Conservation (phyloP, 2,888 invertebrate genomes). For the Ceratothoa steindachneri region DNA sequence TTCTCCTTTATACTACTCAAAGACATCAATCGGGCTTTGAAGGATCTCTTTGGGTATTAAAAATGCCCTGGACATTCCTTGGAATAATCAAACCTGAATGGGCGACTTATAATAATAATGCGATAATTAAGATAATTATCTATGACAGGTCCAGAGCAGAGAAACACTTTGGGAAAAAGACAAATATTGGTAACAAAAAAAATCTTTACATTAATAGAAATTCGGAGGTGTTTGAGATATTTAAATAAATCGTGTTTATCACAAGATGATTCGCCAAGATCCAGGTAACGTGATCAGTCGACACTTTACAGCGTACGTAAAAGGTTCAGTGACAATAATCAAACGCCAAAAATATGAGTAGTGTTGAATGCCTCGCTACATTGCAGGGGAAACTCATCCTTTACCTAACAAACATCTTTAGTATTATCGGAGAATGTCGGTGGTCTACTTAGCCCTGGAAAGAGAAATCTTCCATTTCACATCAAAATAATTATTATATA, state of each 20-base stretch:
- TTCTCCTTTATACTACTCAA: slow-evolving; percentile 2
- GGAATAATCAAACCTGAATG: not conserved
- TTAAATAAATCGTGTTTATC: not conserved
- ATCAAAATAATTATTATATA: too few relatives aligned
- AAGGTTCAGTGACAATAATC: too few relatives aligned
- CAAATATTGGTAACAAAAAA: not conserved
- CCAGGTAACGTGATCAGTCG: too few relatives aligned
- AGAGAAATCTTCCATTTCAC: too few relatives aligned
- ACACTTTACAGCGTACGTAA: too few relatives aligned
- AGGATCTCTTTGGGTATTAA: slow-evolving; percentile 1
- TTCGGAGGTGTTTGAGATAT: not conserved
- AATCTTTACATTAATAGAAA: not conserved
- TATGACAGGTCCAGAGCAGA: slow-evolving; percentile 2
- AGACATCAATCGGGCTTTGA: slow-evolving; percentile 5
- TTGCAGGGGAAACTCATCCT: too few relatives aligned
- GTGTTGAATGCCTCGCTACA: too few relatives aligned
- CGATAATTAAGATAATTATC: not conserved
- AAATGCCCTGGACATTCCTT: slow-evolving; percentile 7
- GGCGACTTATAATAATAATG: slow-evolving; percentile 4
- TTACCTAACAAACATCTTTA: too few relatives aligned
- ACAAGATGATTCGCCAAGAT: not conserved
- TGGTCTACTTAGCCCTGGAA: too few relatives aligned
- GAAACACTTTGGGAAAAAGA: not conserved
- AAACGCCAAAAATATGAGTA: too few relatives aligned
- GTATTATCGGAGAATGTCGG: too few relatives aligned